phyloP scores from a whole-genome alignment of 2,888 invertebrate genomes.

The Hirtodrosophila cameraria region DNA sequence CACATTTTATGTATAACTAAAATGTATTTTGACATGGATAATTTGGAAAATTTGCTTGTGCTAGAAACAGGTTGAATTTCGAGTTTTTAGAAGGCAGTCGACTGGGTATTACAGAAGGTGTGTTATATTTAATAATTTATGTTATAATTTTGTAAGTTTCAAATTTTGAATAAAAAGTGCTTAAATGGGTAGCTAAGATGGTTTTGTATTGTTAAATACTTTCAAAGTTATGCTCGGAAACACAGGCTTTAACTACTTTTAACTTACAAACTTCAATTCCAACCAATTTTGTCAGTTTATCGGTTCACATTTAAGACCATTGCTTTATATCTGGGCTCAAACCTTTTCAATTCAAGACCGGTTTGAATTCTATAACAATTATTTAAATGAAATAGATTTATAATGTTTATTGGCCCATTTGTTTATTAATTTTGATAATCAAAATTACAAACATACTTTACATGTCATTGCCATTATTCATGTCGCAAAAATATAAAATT shows the following conservation, averaged over 20 bases:
- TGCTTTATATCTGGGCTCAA: no score
- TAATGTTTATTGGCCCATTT: constrained; percentile 9
- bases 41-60: constrained; percentile 40
- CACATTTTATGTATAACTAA: constrained; percentile 32
- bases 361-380: no score
- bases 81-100: constrained; percentile 15
- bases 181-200: no score
- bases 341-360: no score
- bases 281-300: no score
- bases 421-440: no score
- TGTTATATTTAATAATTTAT: background rate
- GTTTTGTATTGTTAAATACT: no score
- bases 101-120: constrained; percentile 22
- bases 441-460: constrained; percentile 21
- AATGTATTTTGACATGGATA: constrained; percentile 35
- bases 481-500: constrained; percentile 32
- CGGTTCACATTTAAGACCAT: no score
- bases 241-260: background rate
- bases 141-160: background rate
- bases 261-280: no score
- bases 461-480: constrained; percentile 59
- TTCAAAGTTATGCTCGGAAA: no score
- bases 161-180: background rate
- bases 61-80: constrained; percentile 35
- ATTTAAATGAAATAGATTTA: no score